Conservation (phyloP, 2,113 vertebrate genomes). For the Oryzias javanicus region DNA sequence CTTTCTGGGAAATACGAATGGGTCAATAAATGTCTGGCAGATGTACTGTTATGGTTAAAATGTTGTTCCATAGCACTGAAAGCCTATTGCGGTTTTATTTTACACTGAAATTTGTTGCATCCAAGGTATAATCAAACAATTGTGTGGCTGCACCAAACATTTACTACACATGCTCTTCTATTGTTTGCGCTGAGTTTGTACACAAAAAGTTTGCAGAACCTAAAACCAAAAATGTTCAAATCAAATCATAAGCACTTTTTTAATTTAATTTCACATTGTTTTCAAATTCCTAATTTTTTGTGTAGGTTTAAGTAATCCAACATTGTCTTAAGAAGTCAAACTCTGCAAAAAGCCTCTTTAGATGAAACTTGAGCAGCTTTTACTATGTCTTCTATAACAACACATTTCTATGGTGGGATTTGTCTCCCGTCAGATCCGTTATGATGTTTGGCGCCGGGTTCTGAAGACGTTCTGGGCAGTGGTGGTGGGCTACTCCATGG, state of each 20-base stretch:
- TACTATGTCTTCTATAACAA: not conserved
- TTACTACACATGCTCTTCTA: too few species aligned
- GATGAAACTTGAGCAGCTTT: not conserved
- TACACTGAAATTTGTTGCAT: conserved; percentile 18
- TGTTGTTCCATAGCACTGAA: conserved; percentile 4
- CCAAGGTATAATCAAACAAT: too few species aligned
- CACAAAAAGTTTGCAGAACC: too few species aligned
- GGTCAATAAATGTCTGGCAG: conserved; percentile 7
- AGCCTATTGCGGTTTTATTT: conserved; percentile 16
- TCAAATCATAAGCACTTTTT: conserved; percentile 1
- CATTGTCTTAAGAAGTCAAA: conserved; percentile 1
- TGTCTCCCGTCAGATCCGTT: conserved; percentile 54
- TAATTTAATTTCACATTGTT: too few species aligned
- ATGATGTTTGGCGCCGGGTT: conserved; percentile 68
- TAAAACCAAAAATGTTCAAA: conserved; percentile 4
- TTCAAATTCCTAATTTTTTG: too few species aligned
- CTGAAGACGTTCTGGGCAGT: conserved; percentile 79
- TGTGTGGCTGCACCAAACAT: too few species aligned
- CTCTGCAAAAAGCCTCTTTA: not conserved
- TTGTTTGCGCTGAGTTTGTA: too few species aligned
- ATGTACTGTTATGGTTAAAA: conserved; percentile 22
- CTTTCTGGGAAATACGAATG: conserved; percentile 4
- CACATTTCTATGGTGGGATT: not conserved
- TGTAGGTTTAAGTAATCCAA: conserved; percentile 25
- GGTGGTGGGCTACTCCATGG: conserved; percentile 78